Evolutionary conservation across 2,113 vertebrate genomes (phyloP), one percentile per base, ranked within the genome.

Genomic region (Riparia riparia): DNA sequence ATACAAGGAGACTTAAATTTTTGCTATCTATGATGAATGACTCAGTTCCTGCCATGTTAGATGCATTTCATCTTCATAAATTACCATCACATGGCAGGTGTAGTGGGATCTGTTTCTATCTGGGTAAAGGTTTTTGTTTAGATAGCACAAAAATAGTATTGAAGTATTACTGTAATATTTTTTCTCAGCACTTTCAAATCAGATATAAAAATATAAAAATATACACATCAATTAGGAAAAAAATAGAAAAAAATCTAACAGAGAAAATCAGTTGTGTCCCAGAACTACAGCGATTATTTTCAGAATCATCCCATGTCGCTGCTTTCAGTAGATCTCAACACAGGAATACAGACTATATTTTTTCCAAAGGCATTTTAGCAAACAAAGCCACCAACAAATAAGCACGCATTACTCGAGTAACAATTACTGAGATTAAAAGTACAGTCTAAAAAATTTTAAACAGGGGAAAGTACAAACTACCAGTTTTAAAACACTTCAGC

Each of bases 21-120:
- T 72, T 93, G 70, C 57, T 76, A 2, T 77, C 70, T 93, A 61
- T 65, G 63, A 93, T 76, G n/a, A 89, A 65, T 69, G 61, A 93
- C 53, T 82, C 49, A 12, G 70, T 57, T 94, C 45, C 84, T 94
- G 84, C 71, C 78, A 73, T 4, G 20, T 66, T 73, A 94, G 63
- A 91, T 80, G 44, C 57, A 87, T 85, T 93, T 94, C 63, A 95
- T 83, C 77, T 79, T 83, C 89, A 82, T 64, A 74, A 89, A 87
- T 82, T 76, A 91, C 57, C 18, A 79, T 65, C 65, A 69, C 11
- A 15, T 34, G 42, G 17, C 70, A 94, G 70, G 39, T 82, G 37
- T 81, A 80, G 54, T 31, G 66, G 61, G 70, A 91, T 72, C 44
- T 65, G 14, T 50, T 57, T 69, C 8, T 2, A 82, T 82, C 14